Evolutionary conservation across 2,888 invertebrate species (phyloP).

Genomic region (Cheilosia scutellata): DNA sequence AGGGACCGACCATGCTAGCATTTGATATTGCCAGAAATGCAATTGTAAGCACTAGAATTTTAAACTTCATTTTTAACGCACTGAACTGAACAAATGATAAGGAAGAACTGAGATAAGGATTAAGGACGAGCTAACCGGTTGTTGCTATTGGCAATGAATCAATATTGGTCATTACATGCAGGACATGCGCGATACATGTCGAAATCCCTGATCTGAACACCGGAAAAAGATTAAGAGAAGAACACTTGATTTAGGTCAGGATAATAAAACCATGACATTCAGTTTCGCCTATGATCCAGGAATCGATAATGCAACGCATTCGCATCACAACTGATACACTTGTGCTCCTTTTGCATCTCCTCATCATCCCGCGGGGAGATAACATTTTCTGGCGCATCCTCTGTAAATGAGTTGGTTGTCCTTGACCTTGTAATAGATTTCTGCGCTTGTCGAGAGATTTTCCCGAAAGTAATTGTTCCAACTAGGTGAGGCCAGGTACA

Average conservation of each 20-base stretch:
- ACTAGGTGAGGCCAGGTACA: no score
- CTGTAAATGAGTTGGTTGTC: no score
- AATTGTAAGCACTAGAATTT: conserved; percentile 62
- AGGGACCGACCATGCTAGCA: conserved; percentile 86
- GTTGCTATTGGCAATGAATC: background rate
- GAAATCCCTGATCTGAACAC: background rate
- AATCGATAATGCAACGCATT: background rate
- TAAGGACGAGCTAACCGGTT: background rate
- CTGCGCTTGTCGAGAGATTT: no score
- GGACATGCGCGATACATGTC: conserved; percentile 3
- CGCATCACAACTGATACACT: no score
- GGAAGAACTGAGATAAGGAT: background rate
- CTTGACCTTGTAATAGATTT: no score
- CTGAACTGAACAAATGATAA: background rate
- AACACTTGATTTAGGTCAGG: background rate
- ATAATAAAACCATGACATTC: no score
- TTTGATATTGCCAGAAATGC: conserved; percentile 78
- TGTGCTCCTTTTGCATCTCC: no score
- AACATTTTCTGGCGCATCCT: no score
- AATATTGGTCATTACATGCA: conserved; percentile 1
- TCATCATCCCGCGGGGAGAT: background rate
- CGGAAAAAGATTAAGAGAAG: no score
- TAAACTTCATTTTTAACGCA: conserved; percentile 26
- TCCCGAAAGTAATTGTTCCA: no score
- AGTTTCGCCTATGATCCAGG: background rate